Evolutionary conservation across 2,888 invertebrate genomes (phyloP), one percentile per base, ranked within the genome.

Genomic region (Pinctada fucata): DNA sequence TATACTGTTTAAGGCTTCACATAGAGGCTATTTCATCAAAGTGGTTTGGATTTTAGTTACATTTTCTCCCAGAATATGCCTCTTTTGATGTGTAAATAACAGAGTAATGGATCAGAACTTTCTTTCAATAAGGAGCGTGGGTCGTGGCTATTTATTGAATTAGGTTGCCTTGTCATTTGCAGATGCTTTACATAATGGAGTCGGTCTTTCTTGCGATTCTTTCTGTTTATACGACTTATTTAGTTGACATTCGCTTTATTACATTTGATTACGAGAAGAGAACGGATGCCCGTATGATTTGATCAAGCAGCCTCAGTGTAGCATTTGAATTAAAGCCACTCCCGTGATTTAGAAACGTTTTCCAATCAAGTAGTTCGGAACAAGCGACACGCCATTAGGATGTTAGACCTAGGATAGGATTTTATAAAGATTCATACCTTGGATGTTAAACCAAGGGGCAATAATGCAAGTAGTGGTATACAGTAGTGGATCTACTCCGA

Each of bases 401-500:
- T 31, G 31, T 31, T 31, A 31, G 31, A 31, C 31, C 31, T 31
- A 31, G 31, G 31, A 31, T 31, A 31, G 31, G 31, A 31, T 31
- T 31, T 31, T 31, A 31, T 31, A 31, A 31, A 31, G 31, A 31
- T 31, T 31, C 31, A 31, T 31, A 31, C 31, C 31, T 31, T 31
- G 31, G 31, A 31, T 31, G 31, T 31, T 31, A 1, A 31, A 31
- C 31, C 31, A 31, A 31, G 31, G 31, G 31, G 31, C 31, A 31
- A 71, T 31, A 47, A 74, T 13, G 31, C 89, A 89, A 89, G 88
- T 89, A 72, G 87, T 88, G 6, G 86, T 89, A 2, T 90, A 89
- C 80, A 89, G 89, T 76, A 89, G 88, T 0, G 88, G 89, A 2
- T 87, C 88, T 0, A 88, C 90, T 65, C 88, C 90, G 0, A 83